Evolutionary conservation across 2,797 vertebrate genomes (phyloP).

Genomic region (Synanceia verrucosa): DNA sequence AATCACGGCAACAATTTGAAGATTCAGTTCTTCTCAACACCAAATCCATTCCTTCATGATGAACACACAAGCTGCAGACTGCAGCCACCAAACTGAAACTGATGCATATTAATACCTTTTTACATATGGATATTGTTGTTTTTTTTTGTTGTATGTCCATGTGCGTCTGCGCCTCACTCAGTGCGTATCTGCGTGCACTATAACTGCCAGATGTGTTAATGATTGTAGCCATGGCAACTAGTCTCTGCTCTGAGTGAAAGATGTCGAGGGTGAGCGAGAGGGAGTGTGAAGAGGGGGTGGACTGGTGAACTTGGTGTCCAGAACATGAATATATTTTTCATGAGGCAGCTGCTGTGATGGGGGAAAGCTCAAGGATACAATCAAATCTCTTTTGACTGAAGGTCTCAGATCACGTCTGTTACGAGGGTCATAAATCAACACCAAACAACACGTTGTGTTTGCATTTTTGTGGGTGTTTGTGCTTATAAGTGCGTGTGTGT

Average conservation of each 20-base stretch:
- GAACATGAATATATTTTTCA: slow-evolving; percentile 80
- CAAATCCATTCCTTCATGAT: slow-evolving; percentile 33
- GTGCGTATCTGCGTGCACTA: slow-evolving; percentile 46
- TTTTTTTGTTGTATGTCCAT: slow-evolving; percentile 25
- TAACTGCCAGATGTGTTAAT: slow-evolving; percentile 84
- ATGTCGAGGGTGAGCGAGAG: slow-evolving; percentile 59
- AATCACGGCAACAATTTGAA: too few relatives aligned
- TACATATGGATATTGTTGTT: slow-evolving; percentile 19
- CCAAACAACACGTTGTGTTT: slow-evolving; percentile 30
- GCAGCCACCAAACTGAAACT: slow-evolving; percentile 41
- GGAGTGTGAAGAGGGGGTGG: slow-evolving; percentile 49
- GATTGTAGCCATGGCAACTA: slow-evolving; percentile 84
- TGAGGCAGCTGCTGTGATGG: slow-evolving; percentile 69
- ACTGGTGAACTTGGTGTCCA: slow-evolving; percentile 70
- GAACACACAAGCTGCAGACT: slow-evolving; percentile 53
- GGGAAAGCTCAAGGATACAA: slow-evolving; percentile 72
- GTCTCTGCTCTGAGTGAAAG: slow-evolving; percentile 65
- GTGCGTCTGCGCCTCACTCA: neutral
- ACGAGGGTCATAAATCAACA: slow-evolving; percentile 59
- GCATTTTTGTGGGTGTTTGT: slow-evolving; percentile 25
- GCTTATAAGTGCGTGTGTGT: slow-evolving; percentile 12
- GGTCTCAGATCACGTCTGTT: slow-evolving; percentile 56
- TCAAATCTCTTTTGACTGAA: slow-evolving; percentile 69
- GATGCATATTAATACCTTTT: slow-evolving; percentile 52
- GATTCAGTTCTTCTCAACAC: slow-evolving; percentile 17